Conservation (phyloP, 2,113 vertebrate genomes). For the Hippocampus zosterae region DNA sequence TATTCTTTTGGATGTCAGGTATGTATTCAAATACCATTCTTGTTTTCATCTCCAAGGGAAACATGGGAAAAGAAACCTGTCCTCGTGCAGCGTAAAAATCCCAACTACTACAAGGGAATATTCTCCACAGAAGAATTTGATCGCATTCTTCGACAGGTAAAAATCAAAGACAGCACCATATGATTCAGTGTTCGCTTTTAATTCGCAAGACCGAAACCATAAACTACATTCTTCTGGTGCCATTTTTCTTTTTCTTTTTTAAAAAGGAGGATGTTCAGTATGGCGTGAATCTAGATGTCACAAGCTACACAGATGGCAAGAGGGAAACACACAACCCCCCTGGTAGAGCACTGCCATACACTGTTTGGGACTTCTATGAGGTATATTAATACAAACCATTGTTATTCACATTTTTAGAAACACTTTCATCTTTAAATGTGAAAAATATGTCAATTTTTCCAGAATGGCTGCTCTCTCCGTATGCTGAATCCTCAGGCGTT, state of each 20-base stretch:
- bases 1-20: no score
- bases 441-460: background rate
- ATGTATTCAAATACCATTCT: background rate
- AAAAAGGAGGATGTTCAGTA: slow-evolving; percentile 80
- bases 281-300: slow-evolving; percentile 90
- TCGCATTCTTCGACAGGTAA: slow-evolving; percentile 76
- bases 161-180: background rate
- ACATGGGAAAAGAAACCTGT: slow-evolving; percentile 89
- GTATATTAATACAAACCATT: slow-evolving; percentile 35
- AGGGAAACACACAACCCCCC: slow-evolving; percentile 88
- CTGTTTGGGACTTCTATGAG: slow-evolving; percentile 89
- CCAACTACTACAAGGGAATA: slow-evolving; percentile 82
- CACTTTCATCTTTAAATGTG: background rate
- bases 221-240: background rate
- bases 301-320: slow-evolving; percentile 82
- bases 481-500: slow-evolving; percentile 92
- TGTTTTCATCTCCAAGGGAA: slow-evolving; percentile 52
- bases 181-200: background rate
- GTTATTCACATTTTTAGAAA: background rate
- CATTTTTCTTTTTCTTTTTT: background rate
- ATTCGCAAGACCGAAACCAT: background rate
- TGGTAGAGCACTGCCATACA: slow-evolving; percentile 81
- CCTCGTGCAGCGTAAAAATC: slow-evolving; percentile 78
- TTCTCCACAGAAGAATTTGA: slow-evolving; percentile 92
- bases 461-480: slow-evolving; percentile 88